Evolutionary conservation across 2,113 vertebrate species (phyloP).

Genomic region (Hipposideros armiger): DNA sequence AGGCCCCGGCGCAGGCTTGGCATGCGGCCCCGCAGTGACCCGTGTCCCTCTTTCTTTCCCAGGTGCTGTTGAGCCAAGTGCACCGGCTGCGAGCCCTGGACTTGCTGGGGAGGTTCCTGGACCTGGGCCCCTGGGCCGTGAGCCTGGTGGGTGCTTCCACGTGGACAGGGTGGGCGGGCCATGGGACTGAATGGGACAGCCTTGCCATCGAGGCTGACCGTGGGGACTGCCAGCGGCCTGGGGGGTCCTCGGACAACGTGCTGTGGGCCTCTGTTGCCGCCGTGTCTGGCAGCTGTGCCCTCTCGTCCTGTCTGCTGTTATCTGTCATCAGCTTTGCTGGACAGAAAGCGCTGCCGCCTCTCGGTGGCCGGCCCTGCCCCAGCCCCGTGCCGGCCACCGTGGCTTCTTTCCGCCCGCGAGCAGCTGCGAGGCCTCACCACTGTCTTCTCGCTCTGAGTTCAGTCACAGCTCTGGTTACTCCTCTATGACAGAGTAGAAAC

Average conservation of each 20-base stretch:
- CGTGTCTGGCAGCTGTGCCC: background rate
- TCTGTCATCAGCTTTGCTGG: background rate
- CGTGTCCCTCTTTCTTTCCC: slow-evolving; percentile 67
- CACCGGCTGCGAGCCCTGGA: slow-evolving; percentile 96
- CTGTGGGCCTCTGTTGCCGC: no score
- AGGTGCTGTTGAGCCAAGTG: slow-evolving; percentile 99
- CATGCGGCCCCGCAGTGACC: background rate
- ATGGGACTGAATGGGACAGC: rapidly evolving
- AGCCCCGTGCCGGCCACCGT: rapidly evolving
- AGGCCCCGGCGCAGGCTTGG: background rate
- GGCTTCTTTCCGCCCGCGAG: background rate
- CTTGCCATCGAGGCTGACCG: background rate
- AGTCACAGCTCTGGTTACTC: background rate
- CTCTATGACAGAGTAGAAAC: background rate
- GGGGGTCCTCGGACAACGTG: background rate
- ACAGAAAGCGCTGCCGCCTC: background rate
- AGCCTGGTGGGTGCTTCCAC: slow-evolving; percentile 92
- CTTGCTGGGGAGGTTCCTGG: slow-evolving; percentile 96
- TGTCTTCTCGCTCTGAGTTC: background rate
- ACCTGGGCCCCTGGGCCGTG: slow-evolving; percentile 98
- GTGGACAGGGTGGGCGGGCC: rapidly evolving
- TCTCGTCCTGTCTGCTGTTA: background rate
- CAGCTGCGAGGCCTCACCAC: background rate
- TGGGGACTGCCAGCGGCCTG: rapidly evolving
- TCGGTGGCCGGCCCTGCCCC: rapidly evolving